Percentiles rank a stretch among this genome's conserved stretches.
phyloP scores from a whole-genome alignment of 1,140 invertebrate genomes.

The Armadillidium nasatum region DNA sequence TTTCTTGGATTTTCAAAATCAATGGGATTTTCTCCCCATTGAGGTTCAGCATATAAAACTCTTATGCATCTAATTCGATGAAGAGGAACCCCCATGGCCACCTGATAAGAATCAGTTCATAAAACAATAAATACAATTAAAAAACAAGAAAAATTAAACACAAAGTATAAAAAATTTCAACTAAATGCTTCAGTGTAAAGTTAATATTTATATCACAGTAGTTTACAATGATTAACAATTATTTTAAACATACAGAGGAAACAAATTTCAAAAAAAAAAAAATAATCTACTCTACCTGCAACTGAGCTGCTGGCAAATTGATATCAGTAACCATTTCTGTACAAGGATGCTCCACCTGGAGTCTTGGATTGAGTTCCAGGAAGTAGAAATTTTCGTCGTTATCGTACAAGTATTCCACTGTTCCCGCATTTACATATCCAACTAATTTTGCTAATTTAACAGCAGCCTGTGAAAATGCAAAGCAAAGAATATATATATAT shows the following conservation, averaged over 20 bases:
- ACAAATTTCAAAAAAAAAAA: too few species aligned
- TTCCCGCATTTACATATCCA: constrained; percentile 96
- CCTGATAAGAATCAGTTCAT: too few species aligned
- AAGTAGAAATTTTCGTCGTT: constrained; percentile 87
- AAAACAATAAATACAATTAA: too few species aligned
- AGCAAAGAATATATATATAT: too few species aligned
- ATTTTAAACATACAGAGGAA: too few species aligned
- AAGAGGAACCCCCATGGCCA: constrained; percentile 97
- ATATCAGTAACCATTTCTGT: constrained; percentile 99
- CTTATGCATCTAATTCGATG: constrained; percentile 95
- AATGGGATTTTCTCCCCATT: constrained; percentile 79
- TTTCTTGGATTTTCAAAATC: constrained; percentile 82
- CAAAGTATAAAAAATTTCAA: too few species aligned
- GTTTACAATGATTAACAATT: too few species aligned
- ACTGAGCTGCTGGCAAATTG: constrained; percentile 92
- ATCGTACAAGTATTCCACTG: constrained; percentile 97
- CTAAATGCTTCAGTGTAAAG: too few species aligned
- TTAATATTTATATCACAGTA: too few species aligned
- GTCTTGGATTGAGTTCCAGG: constrained; percentile 92
- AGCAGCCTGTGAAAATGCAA: too few species aligned
- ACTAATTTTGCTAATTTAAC: constrained; percentile 98
- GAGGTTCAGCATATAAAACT: constrained; percentile 84
- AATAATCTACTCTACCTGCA: constrained; percentile 81
- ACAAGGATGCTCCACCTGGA: constrained; percentile 98
- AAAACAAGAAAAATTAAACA: too few species aligned